phyloP scores from a whole-genome alignment of 2,797 vertebrate genomes.

The Coluber constrictor region DNA sequence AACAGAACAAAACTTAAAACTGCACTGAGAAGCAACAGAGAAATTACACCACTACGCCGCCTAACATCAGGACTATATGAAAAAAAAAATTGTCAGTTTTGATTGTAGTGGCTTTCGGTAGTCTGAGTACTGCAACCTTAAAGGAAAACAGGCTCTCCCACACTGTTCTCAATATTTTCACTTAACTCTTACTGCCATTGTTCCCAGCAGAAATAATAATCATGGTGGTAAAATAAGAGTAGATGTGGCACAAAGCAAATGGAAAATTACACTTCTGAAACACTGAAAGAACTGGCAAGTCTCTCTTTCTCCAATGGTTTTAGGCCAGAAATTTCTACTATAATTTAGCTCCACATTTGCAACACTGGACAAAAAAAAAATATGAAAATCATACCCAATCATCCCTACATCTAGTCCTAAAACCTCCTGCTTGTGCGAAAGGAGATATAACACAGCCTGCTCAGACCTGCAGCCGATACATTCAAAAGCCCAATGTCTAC shows the following conservation, averaged over 20 bases:
- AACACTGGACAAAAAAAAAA: not conserved
- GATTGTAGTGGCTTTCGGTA: not conserved
- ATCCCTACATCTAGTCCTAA: not conserved
- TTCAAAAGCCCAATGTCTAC: constrained; percentile 4
- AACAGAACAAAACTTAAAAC: not conserved
- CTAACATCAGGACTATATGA: not conserved
- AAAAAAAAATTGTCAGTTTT: not conserved
- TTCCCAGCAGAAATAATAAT: not conserved
- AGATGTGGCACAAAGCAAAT: constrained; percentile 11
- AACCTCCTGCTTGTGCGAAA: not conserved
- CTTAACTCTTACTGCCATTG: not conserved
- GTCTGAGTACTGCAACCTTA: not conserved
- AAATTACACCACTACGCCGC: not conserved
- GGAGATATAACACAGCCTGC: not conserved
- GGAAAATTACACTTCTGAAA: not conserved
- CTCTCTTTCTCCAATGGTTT: not conserved
- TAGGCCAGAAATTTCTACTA: not conserved
- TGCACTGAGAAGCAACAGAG: not conserved
- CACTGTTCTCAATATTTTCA: not conserved
- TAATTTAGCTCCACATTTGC: not conserved
- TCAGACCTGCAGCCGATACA: not conserved
- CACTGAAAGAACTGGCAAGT: not conserved
- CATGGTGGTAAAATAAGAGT: not conserved
- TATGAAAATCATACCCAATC: not conserved
- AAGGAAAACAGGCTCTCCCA: not conserved